phyloP scores from a whole-genome alignment of 2,888 invertebrate species.

The Adineta ricciae region DNA sequence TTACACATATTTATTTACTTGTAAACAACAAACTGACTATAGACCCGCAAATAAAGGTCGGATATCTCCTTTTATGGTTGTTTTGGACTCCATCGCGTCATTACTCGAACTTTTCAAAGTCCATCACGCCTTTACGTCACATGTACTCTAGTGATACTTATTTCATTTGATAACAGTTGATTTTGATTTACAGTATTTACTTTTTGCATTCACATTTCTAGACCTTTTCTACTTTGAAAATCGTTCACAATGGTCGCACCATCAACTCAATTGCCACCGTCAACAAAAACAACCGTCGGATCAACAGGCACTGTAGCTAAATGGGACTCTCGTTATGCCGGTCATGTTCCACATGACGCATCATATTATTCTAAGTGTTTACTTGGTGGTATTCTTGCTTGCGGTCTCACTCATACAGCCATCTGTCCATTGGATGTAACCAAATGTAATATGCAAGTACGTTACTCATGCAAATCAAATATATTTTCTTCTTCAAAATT shows the following conservation, averaged over 20 bases:
- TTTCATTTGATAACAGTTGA: neutral
- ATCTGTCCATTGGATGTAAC: conserved; percentile 22
- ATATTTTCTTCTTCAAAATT: neutral
- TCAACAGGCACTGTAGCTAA: neutral
- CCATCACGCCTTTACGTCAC: neutral
- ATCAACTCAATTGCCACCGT: neutral
- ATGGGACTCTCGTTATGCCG: conserved; percentile 19
- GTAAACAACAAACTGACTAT: neutral
- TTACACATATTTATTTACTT: neutral
- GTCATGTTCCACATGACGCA: neutral
- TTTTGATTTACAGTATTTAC: neutral
- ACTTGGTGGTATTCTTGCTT: conserved; percentile 6
- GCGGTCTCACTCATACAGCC: conserved; percentile 15
- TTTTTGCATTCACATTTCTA: neutral
- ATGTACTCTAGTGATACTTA: neutral
- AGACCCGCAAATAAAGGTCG: neutral
- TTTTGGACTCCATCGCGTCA: neutral
- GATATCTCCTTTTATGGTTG: neutral
- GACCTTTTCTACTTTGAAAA: neutral
- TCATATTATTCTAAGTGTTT: conserved; percentile 16
- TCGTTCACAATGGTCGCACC: neutral
- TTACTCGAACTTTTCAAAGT: neutral
- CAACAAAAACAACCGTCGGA: neutral
- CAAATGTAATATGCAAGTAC: conserved; percentile 20
- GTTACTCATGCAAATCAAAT: neutral